Evolutionary conservation across 2,797 vertebrate genomes (phyloP).

Genomic region (Mico argentatus): DNA sequence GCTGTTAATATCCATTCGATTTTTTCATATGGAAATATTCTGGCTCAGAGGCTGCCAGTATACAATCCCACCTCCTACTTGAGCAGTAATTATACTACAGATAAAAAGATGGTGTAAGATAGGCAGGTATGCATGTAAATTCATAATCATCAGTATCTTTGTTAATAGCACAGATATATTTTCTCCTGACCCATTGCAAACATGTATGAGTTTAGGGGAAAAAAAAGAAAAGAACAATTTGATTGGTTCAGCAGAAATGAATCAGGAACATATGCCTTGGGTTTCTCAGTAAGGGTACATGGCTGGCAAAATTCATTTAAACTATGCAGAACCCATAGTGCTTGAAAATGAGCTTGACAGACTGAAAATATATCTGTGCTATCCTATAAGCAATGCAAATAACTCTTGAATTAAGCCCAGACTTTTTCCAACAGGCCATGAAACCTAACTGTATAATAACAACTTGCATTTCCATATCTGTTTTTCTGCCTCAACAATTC

Average conservation of each 20-base stretch:
- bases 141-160: not conserved
- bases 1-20: not conserved
- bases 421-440: not conserved
- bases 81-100: not conserved
- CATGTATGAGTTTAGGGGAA: not conserved
- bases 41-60: not conserved
- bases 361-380: slow-evolving; percentile 33
- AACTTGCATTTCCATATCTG: slow-evolving; percentile 33
- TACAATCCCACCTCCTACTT: not conserved
- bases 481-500: not conserved
- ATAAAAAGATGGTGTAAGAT: not conserved
- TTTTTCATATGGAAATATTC: not conserved
- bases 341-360: slow-evolving; percentile 26
- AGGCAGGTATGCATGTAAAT: not conserved
- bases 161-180: not conserved
- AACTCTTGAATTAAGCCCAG: slow-evolving; percentile 53
- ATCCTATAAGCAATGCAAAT: slow-evolving; percentile 47
- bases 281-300: not conserved
- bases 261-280: slow-evolving; percentile 9
- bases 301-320: slow-evolving; percentile 54
- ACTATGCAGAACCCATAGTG: not conserved
- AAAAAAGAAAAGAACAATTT: not conserved
- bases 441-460: slow-evolving; percentile 37
- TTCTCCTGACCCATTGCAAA: not conserved
- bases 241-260: slow-evolving; percentile 26